Evolutionary conservation across 2,113 vertebrate genomes (phyloP).

Genomic region (Azemiops feae): DNA sequence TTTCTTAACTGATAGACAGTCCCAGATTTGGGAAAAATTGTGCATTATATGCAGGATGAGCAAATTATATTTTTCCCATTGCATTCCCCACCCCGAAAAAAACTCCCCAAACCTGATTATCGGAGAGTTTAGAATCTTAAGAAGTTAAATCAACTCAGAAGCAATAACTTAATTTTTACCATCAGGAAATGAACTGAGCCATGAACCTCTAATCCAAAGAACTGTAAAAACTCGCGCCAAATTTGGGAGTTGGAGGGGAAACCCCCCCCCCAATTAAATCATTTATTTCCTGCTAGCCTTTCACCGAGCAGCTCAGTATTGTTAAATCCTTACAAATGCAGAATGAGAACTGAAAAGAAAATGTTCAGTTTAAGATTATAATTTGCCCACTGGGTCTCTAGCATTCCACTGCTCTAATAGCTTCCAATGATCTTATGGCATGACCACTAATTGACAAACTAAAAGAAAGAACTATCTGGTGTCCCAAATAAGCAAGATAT

Average conservation of each 20-base stretch:
- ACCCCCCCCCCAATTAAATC: background rate
- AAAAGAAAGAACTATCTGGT: background rate
- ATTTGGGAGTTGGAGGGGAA: background rate
- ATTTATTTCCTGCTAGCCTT: background rate
- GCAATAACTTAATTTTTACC: background rate
- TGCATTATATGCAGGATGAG: background rate
- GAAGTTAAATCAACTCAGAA: background rate
- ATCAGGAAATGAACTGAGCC: background rate
- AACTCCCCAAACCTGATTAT: background rate
- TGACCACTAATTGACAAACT: background rate
- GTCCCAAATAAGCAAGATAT: background rate
- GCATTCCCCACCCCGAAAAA: background rate
- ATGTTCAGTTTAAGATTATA: background rate
- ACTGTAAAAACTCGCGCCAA: background rate
- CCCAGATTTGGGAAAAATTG: background rate
- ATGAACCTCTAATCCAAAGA: background rate
- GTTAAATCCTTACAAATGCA: background rate
- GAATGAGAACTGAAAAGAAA: background rate
- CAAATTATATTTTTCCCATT: background rate
- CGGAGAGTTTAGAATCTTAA: background rate
- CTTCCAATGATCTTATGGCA: background rate
- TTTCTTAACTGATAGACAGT: background rate
- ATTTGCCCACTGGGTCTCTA: background rate
- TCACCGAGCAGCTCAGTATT: no score
- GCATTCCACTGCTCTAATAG: background rate